Base-by-base conservation (phyloP, 2,113 vertebrate genomes). In the Tychaedon coryphoeus region DNA sequence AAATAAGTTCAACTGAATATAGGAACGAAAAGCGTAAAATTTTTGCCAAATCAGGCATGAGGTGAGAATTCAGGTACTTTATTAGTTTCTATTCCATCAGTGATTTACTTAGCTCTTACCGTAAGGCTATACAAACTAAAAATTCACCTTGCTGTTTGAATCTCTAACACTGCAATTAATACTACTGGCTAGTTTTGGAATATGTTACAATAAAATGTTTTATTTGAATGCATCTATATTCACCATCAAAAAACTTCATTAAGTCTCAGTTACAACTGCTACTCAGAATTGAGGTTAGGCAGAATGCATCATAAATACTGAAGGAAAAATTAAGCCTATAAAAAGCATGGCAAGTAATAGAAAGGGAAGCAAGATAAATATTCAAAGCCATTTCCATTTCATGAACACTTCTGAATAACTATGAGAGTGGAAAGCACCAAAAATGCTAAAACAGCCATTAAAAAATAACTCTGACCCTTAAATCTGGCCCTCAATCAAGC, bases 311-410 rank as follows among this genome's bases (percentile, higher is more conserved):
- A 77, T 93, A 90, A 97, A 90, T 67, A 76, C 28, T 71, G 75
- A 87, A 83, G 70, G 42, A 92, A 90, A 96, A 96, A 93, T 83
- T 94, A 94, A 94, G 60, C 74, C 82, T 56, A 92, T 90, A 95
- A 97, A 96, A 96, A 79, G 42, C 67, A 83, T 4, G 4, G 56
- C 60, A 88, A 86, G 82, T 88, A 94, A 95, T 86, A 86, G 71
- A 80, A 88, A 74, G 64, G 9, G 74, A 93, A 93, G 62, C 12
- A 76, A 92, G 85, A 86, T 92, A 95, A 95, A 93, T 95, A 97
- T 94, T 93, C 94, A 95, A 86, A 95, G 67, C 33, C n/a, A 83
- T 90, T 95, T 77, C 81, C 40, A 93, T 91, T 88, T 92, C 64
- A 48, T 64, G 85, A 33, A 60, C 43, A 33, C n/a, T 94, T 91